A percentile compares a stretch with the other conserved stretches of the same genome.
Conservation (phyloP, 2,797 vertebrate genomes). For the Dicrostonyx torquatus region DNA sequence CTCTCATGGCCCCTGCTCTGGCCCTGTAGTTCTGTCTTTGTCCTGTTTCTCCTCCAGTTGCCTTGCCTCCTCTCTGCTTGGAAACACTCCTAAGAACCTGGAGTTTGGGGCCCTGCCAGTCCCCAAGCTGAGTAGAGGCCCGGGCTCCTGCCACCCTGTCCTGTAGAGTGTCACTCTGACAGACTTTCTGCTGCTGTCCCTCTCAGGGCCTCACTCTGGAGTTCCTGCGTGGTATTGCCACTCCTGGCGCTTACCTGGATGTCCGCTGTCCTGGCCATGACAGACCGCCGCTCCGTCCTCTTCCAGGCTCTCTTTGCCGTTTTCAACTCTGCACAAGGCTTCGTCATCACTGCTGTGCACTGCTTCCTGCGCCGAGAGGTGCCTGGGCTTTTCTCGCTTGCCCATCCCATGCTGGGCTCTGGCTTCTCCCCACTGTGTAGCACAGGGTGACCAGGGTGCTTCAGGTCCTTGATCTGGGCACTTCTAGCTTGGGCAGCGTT, state of each 20-base stretch:
- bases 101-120: not conserved
- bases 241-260: conserved; percentile 99
- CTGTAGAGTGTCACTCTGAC: conserved; percentile 69
- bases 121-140: not conserved
- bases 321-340: conserved; percentile 98
- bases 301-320: conserved; percentile 99
- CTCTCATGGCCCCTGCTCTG: not conserved
- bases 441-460: not conserved
- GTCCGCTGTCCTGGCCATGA: conserved; percentile 99
- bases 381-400: conserved; percentile 55
- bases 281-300: conserved; percentile 97
- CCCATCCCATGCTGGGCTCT: not conserved
- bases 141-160: conserved; percentile 55
- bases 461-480: not conserved
- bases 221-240: conserved; percentile 99
- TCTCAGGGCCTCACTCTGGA: conserved; percentile 98
- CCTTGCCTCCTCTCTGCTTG: conserved; percentile 70
- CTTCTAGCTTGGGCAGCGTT: not conserved
- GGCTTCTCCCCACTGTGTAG: not conserved
- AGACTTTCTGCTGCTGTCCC: conserved; percentile 53
- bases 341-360: conserved; percentile 98
- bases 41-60: conserved; percentile 33
- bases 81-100: conserved; percentile 22
- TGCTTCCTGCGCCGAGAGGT: conserved; percentile 98
- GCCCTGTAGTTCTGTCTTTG: conserved; percentile 21